phyloP scores from a whole-genome alignment of 2,888 invertebrate species.

The Therioaphis trifolii region DNA sequence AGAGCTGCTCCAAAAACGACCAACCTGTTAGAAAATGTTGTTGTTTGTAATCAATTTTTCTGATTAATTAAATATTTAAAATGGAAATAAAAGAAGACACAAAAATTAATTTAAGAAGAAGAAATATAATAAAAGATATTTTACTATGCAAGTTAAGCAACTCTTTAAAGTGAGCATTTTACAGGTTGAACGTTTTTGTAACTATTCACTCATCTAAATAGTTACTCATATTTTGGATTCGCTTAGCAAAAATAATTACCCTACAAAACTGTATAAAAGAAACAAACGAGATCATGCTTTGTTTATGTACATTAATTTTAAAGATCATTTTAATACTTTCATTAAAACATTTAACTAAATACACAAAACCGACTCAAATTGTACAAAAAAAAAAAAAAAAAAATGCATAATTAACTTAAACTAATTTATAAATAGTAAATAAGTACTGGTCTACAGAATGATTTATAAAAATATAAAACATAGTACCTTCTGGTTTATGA shows the following conservation, averaged over 20 bases:
- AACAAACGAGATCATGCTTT: constrained; percentile 54
- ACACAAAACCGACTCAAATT: constrained; percentile 50
- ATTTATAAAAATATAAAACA: background rate
- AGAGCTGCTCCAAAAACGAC: constrained; percentile 63
- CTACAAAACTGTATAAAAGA: constrained; percentile 47
- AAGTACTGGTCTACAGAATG: constrained; percentile 34
- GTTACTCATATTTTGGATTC: constrained; percentile 54
- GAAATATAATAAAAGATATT: constrained; percentile 44
- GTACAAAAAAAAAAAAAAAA: constrained; percentile 31
- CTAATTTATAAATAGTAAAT: constrained; percentile 39
- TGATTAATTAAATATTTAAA: constrained; percentile 38
- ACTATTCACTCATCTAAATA: constrained; percentile 60
- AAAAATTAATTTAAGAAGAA: constrained; percentile 57
- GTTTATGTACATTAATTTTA: constrained; percentile 42
- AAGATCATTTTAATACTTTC: constrained; percentile 37
- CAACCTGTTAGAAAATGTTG: constrained; percentile 62
- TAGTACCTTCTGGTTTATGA: constrained; percentile 55
- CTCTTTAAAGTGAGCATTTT: constrained; percentile 53
- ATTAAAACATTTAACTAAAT: constrained; percentile 38
- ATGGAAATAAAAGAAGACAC: constrained; percentile 42
- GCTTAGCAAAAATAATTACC: constrained; percentile 51
- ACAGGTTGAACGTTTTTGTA: constrained; percentile 63
- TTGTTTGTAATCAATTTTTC: constrained; percentile 56
- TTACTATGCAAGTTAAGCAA: constrained; percentile 56
- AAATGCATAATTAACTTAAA: constrained; percentile 35